phyloP scores from a whole-genome alignment of 2,888 invertebrate species.

The Drosophila rellima region DNA sequence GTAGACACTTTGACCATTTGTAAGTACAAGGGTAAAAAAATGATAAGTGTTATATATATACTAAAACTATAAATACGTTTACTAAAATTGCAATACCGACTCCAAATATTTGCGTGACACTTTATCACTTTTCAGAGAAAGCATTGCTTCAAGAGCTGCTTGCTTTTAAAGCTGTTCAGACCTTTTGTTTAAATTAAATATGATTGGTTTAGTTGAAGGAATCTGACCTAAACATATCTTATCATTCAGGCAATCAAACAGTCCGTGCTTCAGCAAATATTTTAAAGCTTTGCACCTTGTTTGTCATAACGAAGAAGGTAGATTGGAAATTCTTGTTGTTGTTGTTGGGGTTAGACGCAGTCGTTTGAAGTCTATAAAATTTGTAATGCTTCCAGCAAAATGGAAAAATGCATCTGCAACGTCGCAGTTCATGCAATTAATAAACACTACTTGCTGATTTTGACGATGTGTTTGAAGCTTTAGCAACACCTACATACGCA shows the following conservation, averaged over 20 bases:
- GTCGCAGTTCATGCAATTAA: slow-evolving; percentile 47
- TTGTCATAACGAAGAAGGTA: slow-evolving; percentile 21
- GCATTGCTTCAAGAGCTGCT: neutral
- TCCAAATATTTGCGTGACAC: neutral
- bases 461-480: slow-evolving; percentile 54
- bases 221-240: slow-evolving; percentile 1
- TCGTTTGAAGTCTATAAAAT: slow-evolving; percentile 23
- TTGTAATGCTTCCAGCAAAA: slow-evolving; percentile 23
- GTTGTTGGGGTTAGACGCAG: slow-evolving; percentile 7
- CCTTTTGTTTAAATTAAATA: slow-evolving; percentile 20
- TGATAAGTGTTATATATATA: too few relatives aligned
- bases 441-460: slow-evolving; percentile 58
- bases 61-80: too few relatives aligned
- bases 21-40: too few relatives aligned
- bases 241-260: neutral
- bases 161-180: slow-evolving; percentile 3
- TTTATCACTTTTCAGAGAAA: neutral
- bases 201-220: slow-evolving; percentile 19
- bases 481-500: slow-evolving; percentile 6
- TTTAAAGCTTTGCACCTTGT: slow-evolving; percentile 22
- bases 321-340: slow-evolving; percentile 30
- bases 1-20: too few relatives aligned
- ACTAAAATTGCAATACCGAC: too few relatives aligned
- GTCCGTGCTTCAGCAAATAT: slow-evolving; percentile 28
- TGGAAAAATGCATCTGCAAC: slow-evolving; percentile 18